A percentile compares a stretch with the other conserved stretches of the same genome.
These are phyloP conservation scores for Drosophila macrospina DNA, from an alignment of 2,888 invertebrate genomes.

Conservation along the genomic window DNA sequence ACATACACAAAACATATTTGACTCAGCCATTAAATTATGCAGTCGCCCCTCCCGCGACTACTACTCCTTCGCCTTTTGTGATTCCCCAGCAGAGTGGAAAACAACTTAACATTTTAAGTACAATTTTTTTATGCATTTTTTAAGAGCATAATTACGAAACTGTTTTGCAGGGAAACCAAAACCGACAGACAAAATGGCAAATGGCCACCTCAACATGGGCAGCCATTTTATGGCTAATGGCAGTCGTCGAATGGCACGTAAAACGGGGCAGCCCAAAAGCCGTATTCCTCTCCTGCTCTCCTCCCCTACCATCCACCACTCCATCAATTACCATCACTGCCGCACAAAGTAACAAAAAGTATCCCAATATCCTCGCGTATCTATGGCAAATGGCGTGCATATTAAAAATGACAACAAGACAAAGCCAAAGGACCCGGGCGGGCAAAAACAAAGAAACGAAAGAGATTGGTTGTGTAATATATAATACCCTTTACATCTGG, in stretches of 20 bases:
- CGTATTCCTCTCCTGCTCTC: neutral
- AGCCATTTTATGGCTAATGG: slow-evolving; percentile 68
- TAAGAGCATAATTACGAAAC: slow-evolving; percentile 63
- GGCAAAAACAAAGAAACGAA: slow-evolving; percentile 1
- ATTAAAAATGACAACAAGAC: slow-evolving; percentile 63
- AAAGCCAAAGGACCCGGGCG: slow-evolving; percentile 23
- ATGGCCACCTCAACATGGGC: slow-evolving; percentile 37
- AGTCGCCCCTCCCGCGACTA: neutral
- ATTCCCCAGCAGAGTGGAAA: slow-evolving; percentile 9
- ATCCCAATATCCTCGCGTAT: slow-evolving; percentile 50
- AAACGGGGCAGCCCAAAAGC: slow-evolving; percentile 20
- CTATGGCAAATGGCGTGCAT: slow-evolving; percentile 62
- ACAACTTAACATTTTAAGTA: slow-evolving; percentile 40
- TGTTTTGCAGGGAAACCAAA: slow-evolving; percentile 22
- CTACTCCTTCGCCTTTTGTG: neutral
- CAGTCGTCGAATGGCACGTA: slow-evolving; percentile 39
- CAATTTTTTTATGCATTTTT: slow-evolving; percentile 59
- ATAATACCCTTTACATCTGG: neutral
- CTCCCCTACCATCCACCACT: neutral
- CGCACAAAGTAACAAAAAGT: slow-evolving; percentile 57
- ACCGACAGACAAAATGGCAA: slow-evolving; percentile 31
- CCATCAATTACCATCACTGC: slow-evolving; percentile 36
- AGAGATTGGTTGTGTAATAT: neutral
- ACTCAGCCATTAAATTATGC: slow-evolving; percentile 16
- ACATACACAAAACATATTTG: slow-evolving; percentile 24